phyloP scores from a whole-genome alignment of 2,113 vertebrate species.

The Myxocyprinus asiaticus region DNA sequence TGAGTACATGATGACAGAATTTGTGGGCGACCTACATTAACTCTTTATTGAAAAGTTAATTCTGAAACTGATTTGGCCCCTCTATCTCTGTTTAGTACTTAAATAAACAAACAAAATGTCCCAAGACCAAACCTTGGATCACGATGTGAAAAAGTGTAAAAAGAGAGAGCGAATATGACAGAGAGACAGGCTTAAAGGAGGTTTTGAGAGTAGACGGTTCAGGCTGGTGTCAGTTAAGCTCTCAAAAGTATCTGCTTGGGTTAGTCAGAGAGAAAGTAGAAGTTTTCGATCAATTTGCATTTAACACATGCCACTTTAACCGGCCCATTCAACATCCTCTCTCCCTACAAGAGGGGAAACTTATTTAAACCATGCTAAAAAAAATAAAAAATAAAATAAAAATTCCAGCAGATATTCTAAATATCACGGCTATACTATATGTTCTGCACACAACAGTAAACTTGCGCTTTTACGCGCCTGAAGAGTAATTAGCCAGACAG shows the following conservation, averaged over 20 bases:
- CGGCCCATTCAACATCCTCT: background rate
- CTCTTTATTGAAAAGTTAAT: no score
- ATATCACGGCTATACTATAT: background rate
- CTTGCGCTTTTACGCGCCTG: background rate
- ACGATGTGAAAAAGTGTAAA: no score
- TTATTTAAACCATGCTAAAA: background rate
- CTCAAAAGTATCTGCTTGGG: constrained; percentile 6
- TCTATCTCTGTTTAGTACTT: no score
- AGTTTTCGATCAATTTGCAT: constrained; percentile 16
- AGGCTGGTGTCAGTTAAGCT: constrained; percentile 13
- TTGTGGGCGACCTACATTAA: no score
- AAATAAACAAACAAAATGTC: no score
- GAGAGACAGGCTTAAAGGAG: background rate
- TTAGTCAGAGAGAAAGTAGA: no score
- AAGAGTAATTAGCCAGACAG: constrained; percentile 28
- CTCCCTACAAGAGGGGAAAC: background rate
- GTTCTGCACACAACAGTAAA: background rate
- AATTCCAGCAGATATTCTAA: background rate
- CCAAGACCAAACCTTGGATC: no score
- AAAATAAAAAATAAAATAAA: background rate
- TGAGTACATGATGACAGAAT: no score
- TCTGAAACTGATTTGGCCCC: no score
- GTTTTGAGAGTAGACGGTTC: background rate
- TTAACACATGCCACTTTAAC: background rate
- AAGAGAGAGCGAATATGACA: no score